Evolutionary conservation across 2,888 invertebrate species (phyloP).

Genomic region (Diaphora mendica): DNA sequence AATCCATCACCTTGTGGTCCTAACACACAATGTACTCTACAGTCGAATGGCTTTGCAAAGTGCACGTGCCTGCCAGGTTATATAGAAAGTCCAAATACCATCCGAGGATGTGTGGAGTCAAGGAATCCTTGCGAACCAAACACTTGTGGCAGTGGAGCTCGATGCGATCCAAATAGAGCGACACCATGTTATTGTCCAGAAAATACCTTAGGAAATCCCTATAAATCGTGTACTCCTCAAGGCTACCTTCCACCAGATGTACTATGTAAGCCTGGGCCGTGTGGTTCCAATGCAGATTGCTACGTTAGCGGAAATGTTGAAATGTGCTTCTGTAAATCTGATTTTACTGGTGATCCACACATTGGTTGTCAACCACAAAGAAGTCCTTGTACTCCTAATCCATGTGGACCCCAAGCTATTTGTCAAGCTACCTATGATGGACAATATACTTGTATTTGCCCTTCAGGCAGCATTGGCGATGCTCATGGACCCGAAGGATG

Average conservation of each 20-base stretch:
- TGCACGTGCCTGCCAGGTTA: slow-evolving; percentile 94
- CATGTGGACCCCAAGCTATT: slow-evolving; percentile 92
- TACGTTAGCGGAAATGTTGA: slow-evolving; percentile 93
- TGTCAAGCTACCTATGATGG: slow-evolving; percentile 90
- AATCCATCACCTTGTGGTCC: slow-evolving; percentile 95
- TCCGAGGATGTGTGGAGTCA: slow-evolving; percentile 93
- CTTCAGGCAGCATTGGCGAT: slow-evolving; percentile 91
- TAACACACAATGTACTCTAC: slow-evolving; percentile 93
- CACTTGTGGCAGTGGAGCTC: slow-evolving; percentile 92
- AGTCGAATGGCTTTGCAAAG: slow-evolving; percentile 93
- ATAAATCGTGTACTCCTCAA: slow-evolving; percentile 89
- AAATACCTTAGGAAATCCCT: slow-evolving; percentile 93
- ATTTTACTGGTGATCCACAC: slow-evolving; percentile 93
- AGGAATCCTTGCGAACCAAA: slow-evolving; percentile 94
- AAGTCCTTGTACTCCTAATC: slow-evolving; percentile 91
- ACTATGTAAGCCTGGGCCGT: slow-evolving; percentile 93
- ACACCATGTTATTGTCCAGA: slow-evolving; percentile 96
- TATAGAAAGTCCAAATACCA: slow-evolving; percentile 95
- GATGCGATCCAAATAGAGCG: slow-evolving; percentile 91
- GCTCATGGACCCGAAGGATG: slow-evolving; percentile 91
- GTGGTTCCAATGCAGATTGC: slow-evolving; percentile 93
- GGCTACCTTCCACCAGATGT: slow-evolving; percentile 84
- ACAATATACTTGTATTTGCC: slow-evolving; percentile 90
- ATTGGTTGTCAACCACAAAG: slow-evolving; percentile 90
- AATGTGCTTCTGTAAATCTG: slow-evolving; percentile 92